Evolutionary conservation across 2,888 invertebrate genomes (phyloP), one percentile per base, ranked within the genome.

Genomic region (Abrostola triplasia): DNA sequence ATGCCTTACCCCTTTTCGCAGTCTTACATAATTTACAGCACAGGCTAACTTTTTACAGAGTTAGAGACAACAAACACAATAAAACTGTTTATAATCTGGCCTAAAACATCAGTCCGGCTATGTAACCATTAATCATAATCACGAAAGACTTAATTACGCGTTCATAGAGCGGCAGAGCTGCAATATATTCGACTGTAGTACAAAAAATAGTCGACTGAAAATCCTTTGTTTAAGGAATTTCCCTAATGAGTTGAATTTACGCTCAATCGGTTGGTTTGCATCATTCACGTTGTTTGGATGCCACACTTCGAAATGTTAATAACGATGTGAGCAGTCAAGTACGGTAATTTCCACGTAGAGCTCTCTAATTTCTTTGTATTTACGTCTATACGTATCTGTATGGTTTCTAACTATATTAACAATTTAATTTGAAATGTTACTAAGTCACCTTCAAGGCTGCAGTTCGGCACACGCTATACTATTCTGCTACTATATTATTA

Each of bases 331-430:
- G 53, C 64, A 56, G 9, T 36, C 41, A 59, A 54, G 58, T 52
- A 36, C 51, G 68, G 54, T 67, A 55, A 74, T 69, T 76, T 68
- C 67, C 67, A 52, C 50, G 64, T 58, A 56, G 50, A 76, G 62
- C 74, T 81, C 74, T 79, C 74, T 79, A 76, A 70, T 71, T 68
- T 68, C 51, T 67, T 60, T 38, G 52, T 47, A 24, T 57, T 63
- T n/a, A n/a, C n/a, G 62, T 63, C 24, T 64, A 49, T 48, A 6
- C 38, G 12, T 9, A 12, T 9, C 12, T 59, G 8, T 60, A 53
- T 50, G 50, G 54, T 62, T 61, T 68, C 65, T 53, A 11, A 11
- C 12, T 24, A 24, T 24, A 13, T 49, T 48, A 36, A 2, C 41
- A 37, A 36, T 48, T 52, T 54, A 49, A 53, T 59, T 65, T 57